These are phyloP conservation scores for Zaprionus ghesquierei DNA, from an alignment of 1,140 invertebrate genomes.

Conservation along the genomic window DNA sequence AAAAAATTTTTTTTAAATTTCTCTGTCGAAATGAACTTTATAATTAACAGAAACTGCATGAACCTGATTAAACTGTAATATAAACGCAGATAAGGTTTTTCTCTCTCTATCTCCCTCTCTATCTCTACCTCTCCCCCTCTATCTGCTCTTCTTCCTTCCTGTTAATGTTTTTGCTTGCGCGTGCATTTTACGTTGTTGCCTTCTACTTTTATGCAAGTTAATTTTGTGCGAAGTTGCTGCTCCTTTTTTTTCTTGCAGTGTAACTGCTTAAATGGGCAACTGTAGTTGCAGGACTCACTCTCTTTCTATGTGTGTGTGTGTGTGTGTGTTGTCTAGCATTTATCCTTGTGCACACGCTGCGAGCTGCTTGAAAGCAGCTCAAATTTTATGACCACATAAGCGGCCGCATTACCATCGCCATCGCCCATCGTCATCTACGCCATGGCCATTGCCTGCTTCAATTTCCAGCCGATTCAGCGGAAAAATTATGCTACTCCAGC, in stretches of 20 bases:
- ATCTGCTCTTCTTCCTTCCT: neutral
- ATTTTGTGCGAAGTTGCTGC: conserved; percentile 39
- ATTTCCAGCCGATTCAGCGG: conserved; percentile 65
- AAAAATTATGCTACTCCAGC: conserved; percentile 28
- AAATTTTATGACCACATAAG: conserved; percentile 72
- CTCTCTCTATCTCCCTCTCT: neutral
- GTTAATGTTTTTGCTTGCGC: conserved; percentile 17
- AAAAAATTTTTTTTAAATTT: too few species aligned
- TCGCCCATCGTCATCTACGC: conserved; percentile 15
- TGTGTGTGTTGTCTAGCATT: conserved; percentile 14
- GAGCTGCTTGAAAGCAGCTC: conserved; percentile 48
- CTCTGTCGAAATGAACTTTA: neutral
- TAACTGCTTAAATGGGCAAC: conserved; percentile 1
- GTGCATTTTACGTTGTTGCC: conserved; percentile 33
- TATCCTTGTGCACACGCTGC: conserved; percentile 34
- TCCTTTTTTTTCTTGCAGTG: conserved; percentile 13
- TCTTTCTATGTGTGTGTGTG: conserved; percentile 13
- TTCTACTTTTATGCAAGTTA: conserved; percentile 49
- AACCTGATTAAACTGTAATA: neutral
- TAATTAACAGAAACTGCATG: neutral
- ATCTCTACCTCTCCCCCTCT: neutral
- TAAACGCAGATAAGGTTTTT: neutral
- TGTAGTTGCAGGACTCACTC: conserved; percentile 5
- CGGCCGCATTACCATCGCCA: conserved; percentile 41
- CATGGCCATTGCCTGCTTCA: conserved; percentile 24